These are phyloP conservation scores for Apostichopus parvimensis DNA, from an alignment of 35 echinoderm and acorn worm genomes.

Conservation along the genomic window DNA sequence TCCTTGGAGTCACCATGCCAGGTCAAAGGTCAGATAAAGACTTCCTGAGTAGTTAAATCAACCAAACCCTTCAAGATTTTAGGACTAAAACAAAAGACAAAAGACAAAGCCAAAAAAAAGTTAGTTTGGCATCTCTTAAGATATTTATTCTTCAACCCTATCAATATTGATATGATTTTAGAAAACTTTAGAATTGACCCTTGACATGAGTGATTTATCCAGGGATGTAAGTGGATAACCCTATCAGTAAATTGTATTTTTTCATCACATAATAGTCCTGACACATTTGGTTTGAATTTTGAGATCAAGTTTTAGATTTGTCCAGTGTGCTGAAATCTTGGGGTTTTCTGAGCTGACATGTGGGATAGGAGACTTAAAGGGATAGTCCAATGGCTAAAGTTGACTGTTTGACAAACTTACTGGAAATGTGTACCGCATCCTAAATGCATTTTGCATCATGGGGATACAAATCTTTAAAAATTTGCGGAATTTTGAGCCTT, in stretches of 20 bases:
- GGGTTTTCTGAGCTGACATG: background rate
- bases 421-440: no score
- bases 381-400: no score
- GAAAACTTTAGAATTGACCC: background rate
- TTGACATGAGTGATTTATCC: background rate
- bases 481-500: no score
- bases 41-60: background rate
- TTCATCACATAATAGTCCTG: background rate
- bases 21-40: background rate
- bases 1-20: background rate
- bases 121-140: background rate
- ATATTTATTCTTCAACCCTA: conserved; percentile 3
- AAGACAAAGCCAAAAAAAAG: background rate
- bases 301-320: background rate
- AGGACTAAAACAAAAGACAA: background rate
- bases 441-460: no score
- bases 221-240: conserved; percentile 17
- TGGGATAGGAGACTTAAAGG: no score
- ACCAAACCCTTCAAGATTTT: background rate
- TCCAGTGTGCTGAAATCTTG: background rate
- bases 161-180: conserved; percentile 15
- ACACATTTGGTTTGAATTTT: conserved; percentile 49
- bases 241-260: conserved; percentile 19
- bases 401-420: no score
- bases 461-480: no score